A percentile compares a stretch with the other conserved stretches of the same genome.
These are phyloP conservation scores for Acanthiza pusilla DNA, from an alignment of 2,797 vertebrate genomes.

Conservation along the genomic window DNA sequence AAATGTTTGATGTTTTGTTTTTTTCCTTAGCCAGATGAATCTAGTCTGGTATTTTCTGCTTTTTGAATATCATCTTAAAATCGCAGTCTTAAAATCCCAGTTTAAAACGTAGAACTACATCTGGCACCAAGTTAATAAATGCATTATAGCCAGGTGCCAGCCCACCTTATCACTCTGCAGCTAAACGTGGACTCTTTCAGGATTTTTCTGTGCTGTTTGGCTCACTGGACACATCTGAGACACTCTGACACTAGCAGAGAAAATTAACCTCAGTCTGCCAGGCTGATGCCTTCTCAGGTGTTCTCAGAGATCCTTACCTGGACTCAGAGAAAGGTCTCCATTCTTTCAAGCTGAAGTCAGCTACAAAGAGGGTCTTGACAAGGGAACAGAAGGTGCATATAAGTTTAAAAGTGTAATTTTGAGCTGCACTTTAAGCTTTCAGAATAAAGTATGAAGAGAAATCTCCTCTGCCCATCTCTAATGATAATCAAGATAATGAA, in stretches of 20 bases:
- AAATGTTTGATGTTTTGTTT: background rate
- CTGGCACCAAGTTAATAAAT: background rate
- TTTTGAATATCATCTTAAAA: background rate
- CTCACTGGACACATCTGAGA: background rate
- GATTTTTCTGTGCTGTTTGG: background rate
- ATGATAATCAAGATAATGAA: slow-evolving; percentile 41
- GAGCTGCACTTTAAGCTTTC: background rate
- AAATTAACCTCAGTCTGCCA: background rate
- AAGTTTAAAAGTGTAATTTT: background rate
- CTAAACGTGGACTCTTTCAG: background rate
- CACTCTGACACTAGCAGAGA: background rate
- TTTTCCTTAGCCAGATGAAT: background rate
- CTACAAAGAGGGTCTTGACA: background rate
- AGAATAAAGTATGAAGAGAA: background rate
- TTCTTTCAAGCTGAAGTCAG: background rate
- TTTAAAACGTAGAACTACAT: background rate
- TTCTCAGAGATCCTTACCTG: background rate
- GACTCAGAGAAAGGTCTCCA: background rate
- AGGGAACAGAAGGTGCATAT: background rate
- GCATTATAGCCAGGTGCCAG: background rate
- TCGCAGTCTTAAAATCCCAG: too few species aligned
- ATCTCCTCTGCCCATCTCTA: slow-evolving; percentile 26
- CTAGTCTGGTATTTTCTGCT: background rate
- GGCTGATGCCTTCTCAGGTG: background rate
- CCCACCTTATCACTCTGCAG: background rate